These are phyloP conservation scores for Plagodis dolabraria DNA, from an alignment of 2,888 invertebrate species.

Conservation along the genomic window DNA sequence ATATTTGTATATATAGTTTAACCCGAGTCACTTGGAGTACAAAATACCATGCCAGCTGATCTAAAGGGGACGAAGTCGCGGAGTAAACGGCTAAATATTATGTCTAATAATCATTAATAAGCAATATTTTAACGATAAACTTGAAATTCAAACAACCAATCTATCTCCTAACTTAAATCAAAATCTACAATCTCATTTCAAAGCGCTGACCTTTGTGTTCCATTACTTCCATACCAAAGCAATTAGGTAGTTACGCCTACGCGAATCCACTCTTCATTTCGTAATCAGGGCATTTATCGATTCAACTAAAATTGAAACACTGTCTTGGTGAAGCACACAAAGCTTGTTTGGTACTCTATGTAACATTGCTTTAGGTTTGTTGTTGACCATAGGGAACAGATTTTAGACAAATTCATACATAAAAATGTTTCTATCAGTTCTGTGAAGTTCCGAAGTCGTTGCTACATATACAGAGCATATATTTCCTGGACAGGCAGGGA, in stretches of 20 bases:
- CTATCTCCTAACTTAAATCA: conserved; percentile 10
- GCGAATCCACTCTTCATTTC: conserved; percentile 31
- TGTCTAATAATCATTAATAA: no score
- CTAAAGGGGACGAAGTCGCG: no score
- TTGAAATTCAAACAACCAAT: background rate
- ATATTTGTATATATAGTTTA: no score
- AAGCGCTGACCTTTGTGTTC: conserved; percentile 33
- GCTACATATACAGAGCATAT: no score
- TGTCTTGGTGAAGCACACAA: conserved; percentile 14
- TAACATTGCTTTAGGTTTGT: background rate
- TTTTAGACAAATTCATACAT: no score
- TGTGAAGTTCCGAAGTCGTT: no score
- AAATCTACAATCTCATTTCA: conserved; percentile 6
- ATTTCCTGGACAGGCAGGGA: no score
- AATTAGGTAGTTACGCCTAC: conserved; percentile 45
- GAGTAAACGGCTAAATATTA: no score
- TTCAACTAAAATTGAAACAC: conserved; percentile 23
- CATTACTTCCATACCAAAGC: conserved; percentile 29
- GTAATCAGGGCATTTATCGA: conserved; percentile 36
- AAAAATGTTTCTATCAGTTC: no score
- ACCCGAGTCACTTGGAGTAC: no score
- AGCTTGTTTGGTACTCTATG: conserved; percentile 4
- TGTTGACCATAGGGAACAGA: background rate
- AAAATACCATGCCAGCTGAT: no score
- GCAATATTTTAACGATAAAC: background rate